Base-by-base conservation (phyloP, 2,888 invertebrate genomes). In the Drosophila macrothrix region DNA sequence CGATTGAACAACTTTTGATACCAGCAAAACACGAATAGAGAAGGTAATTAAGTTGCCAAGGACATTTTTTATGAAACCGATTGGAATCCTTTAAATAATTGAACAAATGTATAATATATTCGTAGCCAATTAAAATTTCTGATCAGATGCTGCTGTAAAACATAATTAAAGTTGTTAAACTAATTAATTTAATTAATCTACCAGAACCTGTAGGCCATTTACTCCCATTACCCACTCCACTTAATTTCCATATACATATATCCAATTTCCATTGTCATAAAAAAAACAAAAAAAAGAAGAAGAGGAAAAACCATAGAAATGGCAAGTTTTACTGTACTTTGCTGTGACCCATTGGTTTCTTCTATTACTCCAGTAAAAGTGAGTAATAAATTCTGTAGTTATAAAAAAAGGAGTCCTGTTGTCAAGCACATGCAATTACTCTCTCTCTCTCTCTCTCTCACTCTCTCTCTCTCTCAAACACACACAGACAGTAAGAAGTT, bases 301-400 rank as follows among this genome's bases (percentile, higher is more conserved):
- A 12, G 4, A 14, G n/a, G n/a, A 35, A 33, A 33, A 14, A 14
- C 39, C 53, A 35, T 31, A 67, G 41, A 68, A 75, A 49, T 67
- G 22, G 29, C 54, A 60, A 76, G 79, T 62, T 83, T 83, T 90
- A 85, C 85, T 85, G 88, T 90, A 85, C 85, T 80, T 89, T 60
- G 67, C 55, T 46, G 43, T 25, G 16, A n/a, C 22, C 35, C 39
- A 50, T 50, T 39, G 29, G 33, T 59, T 55, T n/a, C 25, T 49
- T 49, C 53, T 31, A 29, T 64, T 41, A 78, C 50, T 67, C 35
- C 65, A 43, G 53, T 49, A 52, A 56, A 60, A 68, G 58, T 68
- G 55, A 77, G 81, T 77, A 64, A 72, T 71, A 65, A 80, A 69
- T 60, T 29, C 31, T 58, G 60, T 16, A 75, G 63, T 61, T 61